Conservation (phyloP, 2,113 vertebrate species). For the Zingel zingel region DNA sequence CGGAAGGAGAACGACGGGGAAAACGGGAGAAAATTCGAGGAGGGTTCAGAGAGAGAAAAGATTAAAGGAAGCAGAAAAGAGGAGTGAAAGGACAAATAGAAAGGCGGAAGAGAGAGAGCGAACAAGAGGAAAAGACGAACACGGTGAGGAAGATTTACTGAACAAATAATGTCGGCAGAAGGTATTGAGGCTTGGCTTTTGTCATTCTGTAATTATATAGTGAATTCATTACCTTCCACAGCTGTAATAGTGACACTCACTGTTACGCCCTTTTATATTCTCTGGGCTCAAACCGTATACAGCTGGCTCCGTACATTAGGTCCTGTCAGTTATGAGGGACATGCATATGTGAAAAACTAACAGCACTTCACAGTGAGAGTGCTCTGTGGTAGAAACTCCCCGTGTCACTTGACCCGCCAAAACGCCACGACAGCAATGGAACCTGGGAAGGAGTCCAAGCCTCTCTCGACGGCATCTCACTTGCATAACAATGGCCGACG, state of each 20-base stretch:
- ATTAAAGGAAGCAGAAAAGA: constrained; percentile 12
- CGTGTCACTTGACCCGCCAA: constrained; percentile 36
- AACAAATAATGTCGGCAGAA: constrained; percentile 21
- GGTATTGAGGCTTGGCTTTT: constrained; percentile 41
- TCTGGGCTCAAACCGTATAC: constrained; percentile 24
- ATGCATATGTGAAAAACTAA: constrained; percentile 6
- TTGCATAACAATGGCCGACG: constrained; percentile 45
- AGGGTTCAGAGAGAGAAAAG: not conserved
- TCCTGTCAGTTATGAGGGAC: constrained; percentile 1
- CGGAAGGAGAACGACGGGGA: not conserved
- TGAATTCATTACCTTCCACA: constrained; percentile 50
- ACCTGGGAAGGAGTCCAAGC: constrained; percentile 67
- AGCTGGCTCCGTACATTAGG: constrained; percentile 27
- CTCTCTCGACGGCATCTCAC: constrained; percentile 31
- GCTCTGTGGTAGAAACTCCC: constrained; percentile 21
- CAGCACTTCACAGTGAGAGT: constrained; percentile 6
- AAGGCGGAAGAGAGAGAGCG: not conserved
- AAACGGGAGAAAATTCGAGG: not conserved
- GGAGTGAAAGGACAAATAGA: constrained; percentile 5
- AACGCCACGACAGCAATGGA: constrained; percentile 45
- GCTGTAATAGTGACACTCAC: constrained; percentile 29
- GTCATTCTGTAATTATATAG: constrained; percentile 32
- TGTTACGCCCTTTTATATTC: constrained; percentile 5
- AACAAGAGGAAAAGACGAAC: constrained; percentile 2
- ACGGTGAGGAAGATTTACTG: constrained; percentile 40